Base-by-base conservation (phyloP, 2,113 vertebrate genomes). In the Himantopus leucocephalus region DNA sequence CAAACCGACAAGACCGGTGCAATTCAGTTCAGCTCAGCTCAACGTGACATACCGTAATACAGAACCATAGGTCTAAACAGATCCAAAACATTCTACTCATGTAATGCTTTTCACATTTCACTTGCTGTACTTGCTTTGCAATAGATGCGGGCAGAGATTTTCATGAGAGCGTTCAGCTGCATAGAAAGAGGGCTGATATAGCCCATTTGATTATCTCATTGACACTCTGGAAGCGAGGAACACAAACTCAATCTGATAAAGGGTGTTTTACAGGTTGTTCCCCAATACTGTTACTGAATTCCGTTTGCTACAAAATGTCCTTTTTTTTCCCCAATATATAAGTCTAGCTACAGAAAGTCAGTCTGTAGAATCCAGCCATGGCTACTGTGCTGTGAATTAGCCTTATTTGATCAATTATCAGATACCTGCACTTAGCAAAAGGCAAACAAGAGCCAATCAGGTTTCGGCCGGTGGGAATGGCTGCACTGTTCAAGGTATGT, bases 351-450 rank as follows among this genome's bases (percentile, higher is more conserved):
- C 97, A 97, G 97, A 97, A 97, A 98, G 96, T 97, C 96, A 91
- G 95, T 95, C 45, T 97, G 96, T 84, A 95, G 97, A 95, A 95
- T 96, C 96, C 92, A 93, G 97, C 95, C 93, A 85, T 93, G 90
- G 97, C 95, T 91, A 92, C 97, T 94, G 97, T 95, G 97, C 98
- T 97, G 97, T 95, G 72, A 89, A 85, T 98, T 94, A 97, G 98
- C 98, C 97, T 97, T 95, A 96, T 96, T 92, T 93, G 98, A 97
- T 97, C 98, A 97, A 94, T 71, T 64, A 97, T 97, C 97, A 97
- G 97, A 96, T 93, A 97, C 97, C 96, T 96, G 97, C 96, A 96
- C 97, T 92, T 92, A 96, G 98, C 97, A 96, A 97, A 98, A 85
- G 89, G 97, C 97, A 98, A 97, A 97, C 97, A 90, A 97, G 95